Evolutionary conservation across 1,140 invertebrate genomes (phyloP).

Genomic region (Vanessa atalanta): DNA sequence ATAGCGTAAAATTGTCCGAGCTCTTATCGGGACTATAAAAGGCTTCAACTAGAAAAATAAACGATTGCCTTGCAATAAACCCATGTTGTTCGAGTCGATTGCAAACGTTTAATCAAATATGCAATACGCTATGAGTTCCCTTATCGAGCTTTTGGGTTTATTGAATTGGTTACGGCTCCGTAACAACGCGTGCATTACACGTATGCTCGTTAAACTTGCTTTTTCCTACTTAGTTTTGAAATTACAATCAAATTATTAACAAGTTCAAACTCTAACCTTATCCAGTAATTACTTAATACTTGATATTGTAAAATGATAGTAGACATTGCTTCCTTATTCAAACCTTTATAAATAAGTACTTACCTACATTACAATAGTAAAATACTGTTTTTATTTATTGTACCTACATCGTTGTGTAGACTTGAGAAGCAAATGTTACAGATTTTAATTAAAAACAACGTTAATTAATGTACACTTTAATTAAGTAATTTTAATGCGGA

Average conservation of each 20-base stretch:
- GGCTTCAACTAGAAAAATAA: conserved; percentile 49
- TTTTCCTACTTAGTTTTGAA: conserved; percentile 10
- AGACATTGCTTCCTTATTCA: no score
- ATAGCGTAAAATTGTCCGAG: conserved; percentile 66
- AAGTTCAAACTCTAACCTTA: not conserved
- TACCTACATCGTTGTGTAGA: no score
- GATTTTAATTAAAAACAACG: no score
- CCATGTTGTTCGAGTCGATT: conserved; percentile 32
- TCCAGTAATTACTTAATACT: not conserved
- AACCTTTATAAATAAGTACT: no score
- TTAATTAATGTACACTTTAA: no score
- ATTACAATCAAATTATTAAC: not conserved
- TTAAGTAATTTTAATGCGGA: no score
- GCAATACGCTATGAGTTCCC: conserved; percentile 39
- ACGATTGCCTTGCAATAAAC: conserved; percentile 53
- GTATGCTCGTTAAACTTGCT: conserved; percentile 13
- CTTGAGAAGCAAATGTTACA: no score
- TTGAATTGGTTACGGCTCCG: conserved; percentile 42
- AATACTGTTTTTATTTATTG: no score
- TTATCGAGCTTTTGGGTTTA: conserved; percentile 55
- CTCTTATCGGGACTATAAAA: conserved; percentile 65
- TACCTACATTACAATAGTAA: no score
- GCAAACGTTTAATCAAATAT: conserved; percentile 44
- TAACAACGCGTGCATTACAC: conserved; percentile 20
- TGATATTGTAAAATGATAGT: no score